These are phyloP conservation scores for Hoplodrina ambigua DNA, from an alignment of 2,888 invertebrate genomes.

Conservation along the genomic window DNA sequence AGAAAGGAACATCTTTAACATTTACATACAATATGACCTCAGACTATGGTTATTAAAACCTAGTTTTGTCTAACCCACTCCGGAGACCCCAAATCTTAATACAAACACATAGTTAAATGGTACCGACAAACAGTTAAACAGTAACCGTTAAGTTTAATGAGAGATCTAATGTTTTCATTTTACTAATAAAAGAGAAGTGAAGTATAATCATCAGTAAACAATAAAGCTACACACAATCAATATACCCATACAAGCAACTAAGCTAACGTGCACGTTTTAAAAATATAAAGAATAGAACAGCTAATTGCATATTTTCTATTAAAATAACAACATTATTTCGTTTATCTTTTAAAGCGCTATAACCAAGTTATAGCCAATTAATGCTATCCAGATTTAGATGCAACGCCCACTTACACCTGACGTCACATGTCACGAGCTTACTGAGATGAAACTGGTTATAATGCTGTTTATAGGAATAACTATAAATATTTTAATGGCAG, in stretches of 20 bases:
- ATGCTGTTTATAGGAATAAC: too few relatives aligned
- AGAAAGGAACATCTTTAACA: slow-evolving; percentile 55
- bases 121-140: slow-evolving; percentile 21
- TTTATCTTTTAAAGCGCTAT: slow-evolving; percentile 31
- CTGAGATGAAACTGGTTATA: background rate
- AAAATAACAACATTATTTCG: slow-evolving; percentile 17
- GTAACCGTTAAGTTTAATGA: slow-evolving; percentile 36
- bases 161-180: slow-evolving; percentile 7
- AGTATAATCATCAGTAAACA: slow-evolving; percentile 6
- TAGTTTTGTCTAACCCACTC: slow-evolving; percentile 54
- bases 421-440: slow-evolving; percentile 27
- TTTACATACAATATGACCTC: slow-evolving; percentile 52
- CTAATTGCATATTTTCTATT: slow-evolving; percentile 20
- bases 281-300: slow-evolving; percentile 1
- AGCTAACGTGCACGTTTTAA: background rate
- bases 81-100: slow-evolving; percentile 45
- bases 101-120: slow-evolving; percentile 27
- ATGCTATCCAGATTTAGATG: slow-evolving; percentile 36
- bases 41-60: slow-evolving; percentile 49
- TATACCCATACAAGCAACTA: background rate
- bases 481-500: slow-evolving; percentile 6
- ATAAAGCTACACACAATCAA: background rate
- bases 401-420: slow-evolving; percentile 17
- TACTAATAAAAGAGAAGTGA: background rate
- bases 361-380: slow-evolving; percentile 39